Percentiles rank a stretch among this genome's conserved stretches.
Evolutionary conservation across 2,113 vertebrate species (phyloP).

Genomic region (Malaclemys terrapin): DNA sequence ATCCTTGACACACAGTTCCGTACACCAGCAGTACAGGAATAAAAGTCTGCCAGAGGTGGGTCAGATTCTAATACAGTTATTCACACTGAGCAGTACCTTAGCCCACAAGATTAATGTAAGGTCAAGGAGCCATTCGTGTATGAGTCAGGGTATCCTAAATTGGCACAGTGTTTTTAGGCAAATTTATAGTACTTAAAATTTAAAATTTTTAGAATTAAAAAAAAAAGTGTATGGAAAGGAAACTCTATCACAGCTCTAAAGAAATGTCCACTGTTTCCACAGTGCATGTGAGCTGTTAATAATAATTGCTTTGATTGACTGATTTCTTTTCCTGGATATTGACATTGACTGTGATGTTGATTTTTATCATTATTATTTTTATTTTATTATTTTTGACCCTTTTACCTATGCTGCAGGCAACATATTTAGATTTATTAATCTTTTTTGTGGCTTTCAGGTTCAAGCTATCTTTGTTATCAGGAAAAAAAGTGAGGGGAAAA

Average conservation of each 20-base stretch:
- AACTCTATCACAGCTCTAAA: not conserved
- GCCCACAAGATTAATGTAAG: not conserved
- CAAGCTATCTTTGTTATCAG: not conserved
- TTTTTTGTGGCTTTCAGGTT: not conserved
- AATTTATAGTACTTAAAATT: not conserved
- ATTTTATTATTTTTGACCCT: fast-evolving
- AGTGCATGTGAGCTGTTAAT: not conserved
- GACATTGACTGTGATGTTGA: not conserved
- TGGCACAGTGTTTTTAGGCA: not conserved
- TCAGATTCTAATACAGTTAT: not conserved
- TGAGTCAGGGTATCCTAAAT: not conserved
- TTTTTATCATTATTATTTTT: not conserved
- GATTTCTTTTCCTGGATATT: not conserved
- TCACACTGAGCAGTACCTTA: not conserved
- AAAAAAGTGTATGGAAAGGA: not conserved
- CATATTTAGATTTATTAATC: not conserved
- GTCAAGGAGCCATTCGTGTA: not conserved
- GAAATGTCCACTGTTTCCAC: not conserved
- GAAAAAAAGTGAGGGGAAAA: not conserved
- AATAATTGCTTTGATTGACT: not conserved
- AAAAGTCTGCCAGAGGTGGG: not conserved
- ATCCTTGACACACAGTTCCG: not conserved
- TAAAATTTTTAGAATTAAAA: not conserved
- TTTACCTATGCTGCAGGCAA: not conserved
- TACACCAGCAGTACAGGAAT: not conserved